Evolutionary conservation across 2,113 vertebrate species (phyloP).

Genomic region (Sula dactylatra): DNA sequence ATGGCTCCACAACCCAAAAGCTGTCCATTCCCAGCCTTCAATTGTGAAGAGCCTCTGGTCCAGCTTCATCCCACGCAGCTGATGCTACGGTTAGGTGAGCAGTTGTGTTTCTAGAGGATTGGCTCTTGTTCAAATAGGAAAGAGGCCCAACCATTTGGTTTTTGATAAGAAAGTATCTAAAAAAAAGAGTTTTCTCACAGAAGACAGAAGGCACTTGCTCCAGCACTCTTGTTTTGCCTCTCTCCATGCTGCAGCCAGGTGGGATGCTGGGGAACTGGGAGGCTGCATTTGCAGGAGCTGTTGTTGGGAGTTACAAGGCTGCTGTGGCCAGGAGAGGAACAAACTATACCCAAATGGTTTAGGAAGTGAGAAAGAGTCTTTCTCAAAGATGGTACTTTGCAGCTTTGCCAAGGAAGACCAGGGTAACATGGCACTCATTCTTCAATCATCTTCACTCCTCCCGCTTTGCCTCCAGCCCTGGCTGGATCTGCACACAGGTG

Average conservation of each 20-base stretch:
- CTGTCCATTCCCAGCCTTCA: background rate
- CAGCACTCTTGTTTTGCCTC: background rate
- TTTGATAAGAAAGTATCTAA: background rate
- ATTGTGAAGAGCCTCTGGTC: background rate
- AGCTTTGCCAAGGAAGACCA: background rate
- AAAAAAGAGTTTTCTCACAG: background rate
- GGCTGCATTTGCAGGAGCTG: background rate
- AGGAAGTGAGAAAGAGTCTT: background rate
- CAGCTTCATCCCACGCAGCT: background rate
- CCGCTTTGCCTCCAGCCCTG: background rate
- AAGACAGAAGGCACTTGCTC: background rate
- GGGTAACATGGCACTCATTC: background rate
- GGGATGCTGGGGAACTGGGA: background rate
- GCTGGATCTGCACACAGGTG: too few relatives aligned
- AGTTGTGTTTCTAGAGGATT: background rate
- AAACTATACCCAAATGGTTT: background rate
- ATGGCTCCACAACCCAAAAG: background rate
- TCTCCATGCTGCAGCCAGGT: background rate
- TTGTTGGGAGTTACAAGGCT: background rate
- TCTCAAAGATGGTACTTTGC: background rate
- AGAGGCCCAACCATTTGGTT: background rate
- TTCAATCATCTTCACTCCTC: background rate
- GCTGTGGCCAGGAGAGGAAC: background rate
- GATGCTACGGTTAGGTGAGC: background rate
- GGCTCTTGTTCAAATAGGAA: background rate